These are phyloP conservation scores for Maniola hyperantus DNA, from an alignment of 2,888 invertebrate species.

Conservation along the genomic window DNA sequence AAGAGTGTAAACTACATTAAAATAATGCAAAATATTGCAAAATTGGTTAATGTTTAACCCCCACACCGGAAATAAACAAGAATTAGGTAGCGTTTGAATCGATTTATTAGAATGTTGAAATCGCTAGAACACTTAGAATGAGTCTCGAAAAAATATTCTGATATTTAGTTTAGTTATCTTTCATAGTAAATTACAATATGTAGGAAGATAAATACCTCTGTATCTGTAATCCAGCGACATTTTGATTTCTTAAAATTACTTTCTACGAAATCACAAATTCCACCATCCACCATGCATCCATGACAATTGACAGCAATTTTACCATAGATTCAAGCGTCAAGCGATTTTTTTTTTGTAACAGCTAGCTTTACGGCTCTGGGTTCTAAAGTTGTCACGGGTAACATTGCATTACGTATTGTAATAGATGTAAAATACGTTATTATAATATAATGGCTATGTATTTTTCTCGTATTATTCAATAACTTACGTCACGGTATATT, in stretches of 20 bases:
- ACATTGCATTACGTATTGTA: no score
- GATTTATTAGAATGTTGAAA: neutral
- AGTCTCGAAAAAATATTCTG: neutral
- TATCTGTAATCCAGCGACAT: neutral
- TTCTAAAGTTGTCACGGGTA: no score
- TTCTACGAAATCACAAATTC: neutral
- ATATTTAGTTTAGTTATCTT: neutral
- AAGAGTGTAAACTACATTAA: neutral
- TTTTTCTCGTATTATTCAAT: no score
- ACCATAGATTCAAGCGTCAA: no score
- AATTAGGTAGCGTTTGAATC: neutral
- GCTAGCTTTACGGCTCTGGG: no score
- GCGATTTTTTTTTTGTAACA: no score
- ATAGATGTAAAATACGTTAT: no score
- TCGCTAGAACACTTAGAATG: neutral
- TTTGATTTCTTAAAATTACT: neutral
- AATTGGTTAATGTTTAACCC: neutral
- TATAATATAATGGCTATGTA: no score
- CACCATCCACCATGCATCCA: slow-evolving; percentile 11
- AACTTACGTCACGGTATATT: no score
- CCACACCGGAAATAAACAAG: neutral
- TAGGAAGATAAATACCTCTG: slow-evolving; percentile 1
- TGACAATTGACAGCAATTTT: no score
- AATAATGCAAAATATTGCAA: neutral
- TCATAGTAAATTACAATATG: no score